Evolutionary conservation across 1,140 invertebrate species (phyloP).

Genomic region (Physella acuta): DNA sequence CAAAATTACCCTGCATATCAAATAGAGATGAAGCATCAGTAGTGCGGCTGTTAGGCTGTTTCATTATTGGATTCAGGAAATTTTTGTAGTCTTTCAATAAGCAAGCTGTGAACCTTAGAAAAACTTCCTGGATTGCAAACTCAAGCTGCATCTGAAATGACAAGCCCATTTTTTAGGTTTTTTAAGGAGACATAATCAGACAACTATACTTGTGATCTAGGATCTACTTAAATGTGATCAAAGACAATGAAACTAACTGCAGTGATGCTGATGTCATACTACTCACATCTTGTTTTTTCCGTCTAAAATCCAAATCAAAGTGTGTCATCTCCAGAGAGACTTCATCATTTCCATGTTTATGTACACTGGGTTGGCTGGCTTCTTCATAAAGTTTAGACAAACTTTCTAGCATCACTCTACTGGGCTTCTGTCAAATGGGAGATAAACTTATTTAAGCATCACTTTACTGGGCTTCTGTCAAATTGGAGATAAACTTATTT

Average conservation of each 20-base stretch:
- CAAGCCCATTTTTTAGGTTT: not conserved
- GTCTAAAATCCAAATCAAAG: constrained; percentile 72
- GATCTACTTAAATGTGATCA: too few relatives aligned
- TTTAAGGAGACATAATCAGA: too few relatives aligned
- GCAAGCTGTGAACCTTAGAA: constrained; percentile 92
- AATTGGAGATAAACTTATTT: too few relatives aligned
- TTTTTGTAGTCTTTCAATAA: constrained; percentile 88
- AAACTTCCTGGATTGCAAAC: constrained; percentile 94
- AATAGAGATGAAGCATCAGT: constrained; percentile 94
- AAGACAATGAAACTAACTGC: too few relatives aligned
- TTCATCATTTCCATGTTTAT: constrained; percentile 63
- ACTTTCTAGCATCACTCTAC: constrained; percentile 74
- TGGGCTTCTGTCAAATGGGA: constrained; percentile 66
- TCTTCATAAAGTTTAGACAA: constrained; percentile 72
- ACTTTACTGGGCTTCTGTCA: too few relatives aligned
- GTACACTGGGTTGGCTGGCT: constrained; percentile 44
- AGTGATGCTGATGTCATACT: not conserved
- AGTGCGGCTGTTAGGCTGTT: constrained; percentile 82
- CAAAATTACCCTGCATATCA: constrained; percentile 82
- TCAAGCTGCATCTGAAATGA: constrained; percentile 67
- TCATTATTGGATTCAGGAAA: constrained; percentile 90
- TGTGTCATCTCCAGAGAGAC: constrained; percentile 59
- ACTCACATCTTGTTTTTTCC: constrained; percentile 70
- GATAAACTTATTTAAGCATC: too few relatives aligned
- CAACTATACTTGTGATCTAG: too few relatives aligned